Base-by-base conservation (phyloP, 2,113 vertebrate species). In the Tetrao urogallus region DNA sequence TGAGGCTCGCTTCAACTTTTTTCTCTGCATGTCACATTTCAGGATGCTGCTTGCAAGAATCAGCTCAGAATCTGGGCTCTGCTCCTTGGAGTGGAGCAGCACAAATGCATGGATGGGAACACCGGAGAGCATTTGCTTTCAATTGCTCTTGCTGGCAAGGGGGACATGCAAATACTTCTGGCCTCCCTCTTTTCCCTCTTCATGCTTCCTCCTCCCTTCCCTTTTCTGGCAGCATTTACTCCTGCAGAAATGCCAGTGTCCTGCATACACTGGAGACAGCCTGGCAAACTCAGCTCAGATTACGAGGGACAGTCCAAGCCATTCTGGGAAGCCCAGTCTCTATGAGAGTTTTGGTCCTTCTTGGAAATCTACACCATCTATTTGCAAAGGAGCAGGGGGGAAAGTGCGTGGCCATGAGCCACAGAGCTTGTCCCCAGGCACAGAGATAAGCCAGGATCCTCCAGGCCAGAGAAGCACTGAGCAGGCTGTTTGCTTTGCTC, bases 51-150 rank as follows among this genome's bases (percentile, higher is more conserved):
- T 7, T 10, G 40, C 24, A 65, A 67, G 69, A 61, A 61, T 40
- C 27, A 71, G 63, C 50, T 83, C 36, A 6, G 32, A 70, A 61
- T 80, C 40, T 48, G 45, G 82, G 40, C 78, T 76, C 64, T 66
- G 58, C 58, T 83, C 34, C 72, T 64, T 48, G 32, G 43, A 89
- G 57, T 7, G 28, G 42, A 47, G 58, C 25, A 66, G 47, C 82
- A 66, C 52, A 63, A 70, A 91, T 12, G 28, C 50, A 69, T 11
- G 48, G 43, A 57, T 15, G 30, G 17, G 77, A 86, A 86, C 42
- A 86, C 21, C 92, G 84, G 77, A n/a, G 42, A 83, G 82, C 77
- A 87, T 84, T 95, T 87, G 89, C 73, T 93, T 92, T 76, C 82
- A 83, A 67, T 89, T 69, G 73, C 82, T 89, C n/a, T 40, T 38